These are phyloP conservation scores for Rhimphoctona megacephalus DNA, from an alignment of 2,888 invertebrate species.

Conservation along the genomic window DNA sequence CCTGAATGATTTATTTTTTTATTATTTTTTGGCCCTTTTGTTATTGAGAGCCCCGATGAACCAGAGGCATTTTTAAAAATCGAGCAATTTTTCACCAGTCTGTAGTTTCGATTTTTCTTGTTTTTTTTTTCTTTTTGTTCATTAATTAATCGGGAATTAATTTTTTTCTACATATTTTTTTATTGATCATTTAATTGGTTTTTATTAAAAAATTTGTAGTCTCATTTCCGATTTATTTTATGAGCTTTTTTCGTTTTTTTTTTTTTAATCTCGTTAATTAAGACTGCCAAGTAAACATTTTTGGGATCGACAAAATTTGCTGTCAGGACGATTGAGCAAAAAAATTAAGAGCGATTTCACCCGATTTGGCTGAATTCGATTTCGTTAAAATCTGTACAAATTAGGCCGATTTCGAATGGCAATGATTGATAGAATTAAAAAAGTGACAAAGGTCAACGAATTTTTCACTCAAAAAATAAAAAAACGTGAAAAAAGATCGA, in stretches of 20 bases:
- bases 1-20: conserved; percentile 39
- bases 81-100: conserved; percentile 11
- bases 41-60: background rate
- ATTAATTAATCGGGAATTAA: background rate
- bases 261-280: background rate
- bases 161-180: background rate
- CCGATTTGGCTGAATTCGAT: conserved; percentile 21
- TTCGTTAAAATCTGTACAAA: conserved; percentile 17
- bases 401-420: conserved; percentile 42
- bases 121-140: background rate
- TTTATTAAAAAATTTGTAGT: background rate
- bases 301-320: conserved; percentile 6
- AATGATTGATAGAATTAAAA: background rate
- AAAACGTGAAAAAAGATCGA: background rate
- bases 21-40: conserved; percentile 5
- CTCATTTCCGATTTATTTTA: background rate
- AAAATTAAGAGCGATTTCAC: conserved; percentile 56
- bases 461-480: background rate
- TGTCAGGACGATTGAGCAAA: conserved; percentile 59
- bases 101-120: background rate
- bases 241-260: background rate
- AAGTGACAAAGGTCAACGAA: background rate
- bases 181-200: background rate
- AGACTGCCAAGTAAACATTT: background rate
- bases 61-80: conserved; percentile 24